A percentile compares a stretch with the other conserved stretches of the same genome.
phyloP scores from a whole-genome alignment of 1,140 invertebrate genomes.

The Leptinotarsa texana region DNA sequence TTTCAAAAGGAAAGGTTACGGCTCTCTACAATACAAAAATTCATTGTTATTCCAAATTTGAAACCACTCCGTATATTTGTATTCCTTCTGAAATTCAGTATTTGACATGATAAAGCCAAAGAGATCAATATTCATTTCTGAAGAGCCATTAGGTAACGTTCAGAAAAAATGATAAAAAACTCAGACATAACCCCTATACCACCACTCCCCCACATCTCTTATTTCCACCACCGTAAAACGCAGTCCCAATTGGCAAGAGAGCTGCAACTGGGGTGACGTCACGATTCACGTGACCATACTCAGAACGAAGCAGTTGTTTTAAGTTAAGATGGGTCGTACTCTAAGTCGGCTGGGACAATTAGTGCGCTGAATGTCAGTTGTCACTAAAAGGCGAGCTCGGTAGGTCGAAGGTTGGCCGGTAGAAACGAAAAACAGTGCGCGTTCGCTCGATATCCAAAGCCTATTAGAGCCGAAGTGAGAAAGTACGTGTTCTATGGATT shows the following conservation, averaged over 20 bases:
- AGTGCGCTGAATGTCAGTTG: constrained; percentile 32
- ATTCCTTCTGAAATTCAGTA: too few species aligned
- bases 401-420: constrained; percentile 12
- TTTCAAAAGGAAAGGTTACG: too few species aligned
- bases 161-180: too few species aligned
- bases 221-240: neutral
- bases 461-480: neutral
- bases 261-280: constrained; percentile 15
- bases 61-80: too few species aligned
- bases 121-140: too few species aligned
- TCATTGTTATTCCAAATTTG: too few species aligned
- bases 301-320: constrained; percentile 4
- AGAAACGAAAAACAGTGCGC: constrained; percentile 24
- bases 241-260: constrained; percentile 8
- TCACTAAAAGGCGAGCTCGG: constrained; percentile 9
- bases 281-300: constrained; percentile 13
- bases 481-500: constrained; percentile 35
- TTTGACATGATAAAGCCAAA: too few species aligned
- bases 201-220: neutral
- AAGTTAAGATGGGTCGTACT: constrained; percentile 21
- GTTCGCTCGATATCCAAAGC: constrained; percentile 1
- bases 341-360: constrained; percentile 14
- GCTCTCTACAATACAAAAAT: too few species aligned
- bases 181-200: neutral
- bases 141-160: too few species aligned